Evolutionary conservation across 2,797 vertebrate species (phyloP).

Genomic region (Enteromius viviparus): DNA sequence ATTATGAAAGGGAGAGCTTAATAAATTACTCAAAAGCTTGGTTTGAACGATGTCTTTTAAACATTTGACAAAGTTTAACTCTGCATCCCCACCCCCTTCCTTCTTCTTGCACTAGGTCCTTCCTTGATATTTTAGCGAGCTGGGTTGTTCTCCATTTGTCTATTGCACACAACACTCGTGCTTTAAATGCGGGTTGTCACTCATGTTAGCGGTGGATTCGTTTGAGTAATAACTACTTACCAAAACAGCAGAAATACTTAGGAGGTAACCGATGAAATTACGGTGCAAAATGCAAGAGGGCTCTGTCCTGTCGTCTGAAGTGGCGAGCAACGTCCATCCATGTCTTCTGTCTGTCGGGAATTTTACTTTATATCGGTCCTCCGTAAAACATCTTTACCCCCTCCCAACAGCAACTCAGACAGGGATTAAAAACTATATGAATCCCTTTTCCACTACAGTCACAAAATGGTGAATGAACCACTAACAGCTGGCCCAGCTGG

Average conservation of each 20-base stretch:
- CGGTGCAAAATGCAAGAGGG: slow-evolving; percentile 68
- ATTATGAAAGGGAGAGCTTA: neutral
- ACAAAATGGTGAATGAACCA: slow-evolving; percentile 99
- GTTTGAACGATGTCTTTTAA: slow-evolving; percentile 64
- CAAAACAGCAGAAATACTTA: slow-evolving; percentile 66
- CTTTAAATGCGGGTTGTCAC: neutral
- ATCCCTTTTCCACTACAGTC: slow-evolving; percentile 92
- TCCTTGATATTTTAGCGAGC: slow-evolving; percentile 43
- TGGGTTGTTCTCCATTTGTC: slow-evolving; percentile 65
- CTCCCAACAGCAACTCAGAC: slow-evolving; percentile 77
- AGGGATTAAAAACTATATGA: slow-evolving; percentile 78
- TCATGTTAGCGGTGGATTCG: slow-evolving; percentile 39
- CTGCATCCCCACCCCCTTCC: slow-evolving; percentile 66
- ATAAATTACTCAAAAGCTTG: slow-evolving; percentile 25
- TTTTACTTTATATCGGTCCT: slow-evolving; percentile 72
- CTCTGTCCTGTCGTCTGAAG: slow-evolving; percentile 59
- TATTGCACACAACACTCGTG: slow-evolving; percentile 59
- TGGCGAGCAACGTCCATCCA: slow-evolving; percentile 71
- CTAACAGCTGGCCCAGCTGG: slow-evolving; percentile 88
- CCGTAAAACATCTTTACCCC: slow-evolving; percentile 75
- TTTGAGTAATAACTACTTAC: slow-evolving; percentile 75
- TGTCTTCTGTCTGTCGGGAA: slow-evolving; percentile 59
- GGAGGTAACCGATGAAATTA: slow-evolving; percentile 69
- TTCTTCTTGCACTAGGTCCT: slow-evolving; percentile 57
- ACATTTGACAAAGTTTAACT: slow-evolving; percentile 81